Evolutionary conservation across 2,113 vertebrate species (phyloP), one percentile per base, ranked within the genome.

Genomic region (Hydrochoerus hydrochaeris): DNA sequence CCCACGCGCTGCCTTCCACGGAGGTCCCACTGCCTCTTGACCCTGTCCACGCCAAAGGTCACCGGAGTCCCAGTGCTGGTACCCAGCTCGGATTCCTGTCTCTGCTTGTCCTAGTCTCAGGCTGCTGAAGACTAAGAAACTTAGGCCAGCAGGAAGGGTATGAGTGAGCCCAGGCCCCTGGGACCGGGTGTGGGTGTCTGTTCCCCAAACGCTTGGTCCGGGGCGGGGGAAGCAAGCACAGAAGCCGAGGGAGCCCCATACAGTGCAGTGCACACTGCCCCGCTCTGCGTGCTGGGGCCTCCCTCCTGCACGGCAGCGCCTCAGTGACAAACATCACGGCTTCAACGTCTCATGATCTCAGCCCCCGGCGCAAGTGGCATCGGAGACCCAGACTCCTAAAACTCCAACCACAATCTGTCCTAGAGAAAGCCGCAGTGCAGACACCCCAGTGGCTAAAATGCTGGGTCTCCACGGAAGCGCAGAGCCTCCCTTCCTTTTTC

Each of bases 1-100:
- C n/a, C n/a, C n/a, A n/a, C n/a, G n/a, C 0, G 2, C 49, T 19
- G 86, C 71, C 14, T 5, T 8, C 7, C 41, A 5, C 7, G 7
- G 16, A 28, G 28, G 10, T 3, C 30, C 16, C 0, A 0, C 10
- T 11, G 1, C 86, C 26, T 69, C 81, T 26, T 32, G 26, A 0
- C 20, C 8, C 52, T 0, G 10, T 7, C 58, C 63, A 14, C 13
- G 65, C 19, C 22, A 1, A 49, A 44, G 71, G 54, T 60, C 10
- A 9, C 19, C n/a, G 1, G 71, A 26, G 26, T 22, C 35, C 7
- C 35, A 26, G 20, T 30, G 14, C 4, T 7, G 6, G 7, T 1
- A 1, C 49, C 84, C 17, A 54, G 46, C 85, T 38, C 2, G 19
- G 7, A 46, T 7, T 7, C 38, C 71, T 58, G 20, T 2, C 57